Base-by-base conservation (phyloP, 2,888 invertebrate genomes). In the Pheosia gnoma region DNA sequence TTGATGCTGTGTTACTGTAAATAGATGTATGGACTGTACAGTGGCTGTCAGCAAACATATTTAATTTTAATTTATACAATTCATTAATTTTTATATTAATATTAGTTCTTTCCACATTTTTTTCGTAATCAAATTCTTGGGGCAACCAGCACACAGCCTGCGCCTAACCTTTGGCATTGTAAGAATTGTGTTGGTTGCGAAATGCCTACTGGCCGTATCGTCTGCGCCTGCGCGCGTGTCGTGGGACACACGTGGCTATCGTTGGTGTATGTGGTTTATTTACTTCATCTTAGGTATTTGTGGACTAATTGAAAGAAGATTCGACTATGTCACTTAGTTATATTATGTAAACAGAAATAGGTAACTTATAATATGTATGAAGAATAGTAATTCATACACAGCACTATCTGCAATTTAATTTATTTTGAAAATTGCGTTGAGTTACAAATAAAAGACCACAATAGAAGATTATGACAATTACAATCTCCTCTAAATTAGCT, bases 101-200 rank as follows among this genome's bases (percentile, higher is more conserved):
- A 45, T 47, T 47, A 9, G 11, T 47, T 47, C 11, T 47, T 47
- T 47, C 11, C 11, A 47, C 11, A 47, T n/a, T n/a, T 4, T 4
- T 47, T 47, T 47, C 47, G 47, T 47, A 47, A 47, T 47, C 47
- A 47, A 47, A 47, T 47, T 47, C 47, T 47, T 47, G 11, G 9
- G n/a, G 47, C 11, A 43, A 5, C 47, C 47, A 5, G 9, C 47
- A n/a, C 11, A 47, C 11, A 47, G 11, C 11, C n/a, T 47, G 47
- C 9, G 10, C 25, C 51, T 7, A 51, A 25, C 51, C 25, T 51
- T 25, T 25, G 25, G 25, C 25, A 25, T 51, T 13, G 8, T 25
- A 8, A 25, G 51, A 51, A 25, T 25, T 51, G 25, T 51, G 25
- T 51, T n/a, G 13, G 51, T 51, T 25, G 51, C 51, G 25, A 25